phyloP scores from a whole-genome alignment of 1,140 invertebrate species.

The Macrotrachela quadricornifera region DNA sequence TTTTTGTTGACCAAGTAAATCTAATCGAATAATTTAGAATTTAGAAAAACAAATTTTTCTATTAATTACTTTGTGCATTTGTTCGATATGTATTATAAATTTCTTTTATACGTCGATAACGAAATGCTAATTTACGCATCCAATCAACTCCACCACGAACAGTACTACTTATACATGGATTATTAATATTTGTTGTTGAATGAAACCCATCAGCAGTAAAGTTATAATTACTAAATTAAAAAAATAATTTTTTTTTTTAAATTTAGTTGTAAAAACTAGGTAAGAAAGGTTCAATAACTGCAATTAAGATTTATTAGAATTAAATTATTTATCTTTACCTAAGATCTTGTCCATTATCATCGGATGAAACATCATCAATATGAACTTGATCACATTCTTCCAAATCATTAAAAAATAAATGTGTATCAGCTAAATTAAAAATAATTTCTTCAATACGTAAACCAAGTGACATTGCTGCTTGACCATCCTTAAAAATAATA shows the following conservation, averaged over 20 bases:
- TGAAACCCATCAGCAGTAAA: slow-evolving; percentile 82
- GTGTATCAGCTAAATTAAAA: slow-evolving; percentile 73
- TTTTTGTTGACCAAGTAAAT: slow-evolving; percentile 54
- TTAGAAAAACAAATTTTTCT: no score
- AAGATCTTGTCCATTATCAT: slow-evolving; percentile 88
- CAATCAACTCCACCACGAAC: slow-evolving; percentile 65
- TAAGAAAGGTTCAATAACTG: slow-evolving; percentile 11
- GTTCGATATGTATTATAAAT: slow-evolving; percentile 79
- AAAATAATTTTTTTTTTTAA: no score
- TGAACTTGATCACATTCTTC: slow-evolving; percentile 95
- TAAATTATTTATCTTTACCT: slow-evolving; percentile 30
- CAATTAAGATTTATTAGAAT: background rate
- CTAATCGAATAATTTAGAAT: slow-evolving; percentile 16
- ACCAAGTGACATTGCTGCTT: slow-evolving; percentile 39
- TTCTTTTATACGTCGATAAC: slow-evolving; percentile 84
- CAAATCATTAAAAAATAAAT: slow-evolving; percentile 92
- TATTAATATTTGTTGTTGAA: slow-evolving; percentile 37
- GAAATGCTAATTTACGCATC: slow-evolving; percentile 87
- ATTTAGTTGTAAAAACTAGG: no score
- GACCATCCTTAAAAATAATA: slow-evolving; percentile 21
- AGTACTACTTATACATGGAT: slow-evolving; percentile 43
- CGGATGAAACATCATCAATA: slow-evolving; percentile 84
- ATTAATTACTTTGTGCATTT: slow-evolving; percentile 8
- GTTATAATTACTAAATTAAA: slow-evolving; percentile 51
- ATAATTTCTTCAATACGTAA: slow-evolving; percentile 86